Percentiles rank a stretch among this genome's conserved stretches.
phyloP scores from a whole-genome alignment of 2,888 invertebrate genomes.

The Trachelus troglodyta region DNA sequence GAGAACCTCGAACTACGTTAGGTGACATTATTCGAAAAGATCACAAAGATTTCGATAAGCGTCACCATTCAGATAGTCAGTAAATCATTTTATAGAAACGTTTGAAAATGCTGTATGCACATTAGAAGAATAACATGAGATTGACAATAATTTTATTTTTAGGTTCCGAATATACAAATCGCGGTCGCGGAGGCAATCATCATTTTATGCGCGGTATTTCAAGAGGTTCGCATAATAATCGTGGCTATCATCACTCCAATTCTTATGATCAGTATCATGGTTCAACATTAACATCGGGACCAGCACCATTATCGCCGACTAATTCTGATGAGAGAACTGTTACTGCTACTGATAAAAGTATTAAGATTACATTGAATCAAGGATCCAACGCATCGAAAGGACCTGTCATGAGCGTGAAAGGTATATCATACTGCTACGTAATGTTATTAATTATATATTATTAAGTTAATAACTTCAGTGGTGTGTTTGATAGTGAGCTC shows the following conservation, averaged over 20 bases:
- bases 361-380: conserved; percentile 53
- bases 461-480: not conserved
- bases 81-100: not conserved
- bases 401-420: conserved; percentile 60
- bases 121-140: not conserved
- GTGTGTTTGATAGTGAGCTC: conserved; percentile 57
- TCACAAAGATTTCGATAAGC: conserved; percentile 48
- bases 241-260: conserved; percentile 45
- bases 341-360: conserved; percentile 49
- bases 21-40: conserved; percentile 40
- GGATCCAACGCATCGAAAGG: conserved; percentile 41
- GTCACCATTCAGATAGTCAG: conserved; percentile 39
- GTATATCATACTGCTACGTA: conserved; percentile 27
- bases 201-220: conserved; percentile 40
- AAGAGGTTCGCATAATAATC: conserved; percentile 37
- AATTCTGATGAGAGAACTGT: conserved; percentile 47
- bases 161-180: conserved; percentile 42
- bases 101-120: not conserved
- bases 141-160: conserved; percentile 2
- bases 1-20: conserved; percentile 25
- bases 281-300: conserved; percentile 28
- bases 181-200: conserved; percentile 39
- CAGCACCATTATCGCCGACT: conserved; percentile 31
- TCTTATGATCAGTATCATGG: conserved; percentile 43
- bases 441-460: not conserved